Evolutionary conservation across 2,113 vertebrate species (phyloP), one percentile per base, ranked within the genome.

Genomic region (Xiphophorus hellerii): DNA sequence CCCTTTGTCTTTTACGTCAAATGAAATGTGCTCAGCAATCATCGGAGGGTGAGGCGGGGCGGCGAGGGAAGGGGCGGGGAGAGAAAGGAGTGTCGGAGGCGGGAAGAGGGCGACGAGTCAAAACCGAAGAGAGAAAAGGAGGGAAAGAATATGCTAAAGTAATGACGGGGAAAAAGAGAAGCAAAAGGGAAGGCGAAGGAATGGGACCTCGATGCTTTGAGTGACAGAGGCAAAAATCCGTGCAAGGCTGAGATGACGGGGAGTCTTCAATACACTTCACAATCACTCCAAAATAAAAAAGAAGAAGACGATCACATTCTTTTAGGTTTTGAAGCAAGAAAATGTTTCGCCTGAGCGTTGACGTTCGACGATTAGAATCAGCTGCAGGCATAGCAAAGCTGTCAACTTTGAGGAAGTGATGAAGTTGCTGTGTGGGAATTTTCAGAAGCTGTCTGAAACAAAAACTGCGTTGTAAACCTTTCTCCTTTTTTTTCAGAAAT

Each of bases 1-100:
- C 84, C 88, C 91, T 94, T 93, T 93, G 93, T 94, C 92, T 93
- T 91, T 11, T 85, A 86, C 87, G 89, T 92, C 92, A 91, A 86
- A 88, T 84, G 88, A 92, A 91, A 92, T 93, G 84, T 88, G 89
- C 87, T 84, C 74, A 33, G 83, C 87, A 88, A 81, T 90, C 90
- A 85, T 91, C 90, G 88, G 86, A 81, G 85, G 70, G 85, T 29
- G 76, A 85, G 69, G 64, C 7, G 58, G 68, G 71, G 48, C 71
- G 86, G 44, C 9, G 80, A 61, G 42, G 58, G 68, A 30, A 31
- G 65, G 68, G 44, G 28, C 11, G 60, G 73, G 35, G 42, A 31
- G 54, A 62, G 62, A 77, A 71, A 73, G 70, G 71, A 69, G 25
- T 63, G 60, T 30, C 28, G 30, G 62, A 33, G 62, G 74, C 54